phyloP scores from a whole-genome alignment of 1,140 invertebrate genomes.

The Zaprionus nigranus region DNA sequence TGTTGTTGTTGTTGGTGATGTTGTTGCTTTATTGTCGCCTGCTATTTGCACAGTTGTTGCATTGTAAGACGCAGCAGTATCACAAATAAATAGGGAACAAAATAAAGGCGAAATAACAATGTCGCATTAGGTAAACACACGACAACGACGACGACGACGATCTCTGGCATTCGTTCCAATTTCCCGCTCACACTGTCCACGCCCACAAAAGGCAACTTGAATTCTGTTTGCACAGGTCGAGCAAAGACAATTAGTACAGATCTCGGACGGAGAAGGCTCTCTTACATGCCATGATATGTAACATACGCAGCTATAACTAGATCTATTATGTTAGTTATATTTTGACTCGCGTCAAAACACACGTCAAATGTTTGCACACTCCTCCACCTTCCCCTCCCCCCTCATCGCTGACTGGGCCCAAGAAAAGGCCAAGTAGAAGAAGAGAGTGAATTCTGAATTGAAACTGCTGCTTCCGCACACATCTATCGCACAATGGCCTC shows the following conservation, averaged over 20 bases:
- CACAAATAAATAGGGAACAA: constrained; percentile 71
- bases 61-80: constrained; percentile 65
- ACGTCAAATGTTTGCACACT: constrained; percentile 80
- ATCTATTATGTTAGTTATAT: constrained; percentile 15
- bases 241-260: constrained; percentile 65
- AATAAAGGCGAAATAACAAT: constrained; percentile 67
- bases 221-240: constrained; percentile 71
- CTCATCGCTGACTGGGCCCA: background rate
- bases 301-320: background rate
- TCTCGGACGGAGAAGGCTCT: constrained; percentile 48
- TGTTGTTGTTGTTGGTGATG: constrained; percentile 37
- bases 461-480: constrained; percentile 75
- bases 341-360: constrained; percentile 81
- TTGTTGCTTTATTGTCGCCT: constrained; percentile 55
- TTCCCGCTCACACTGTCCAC: constrained; percentile 41
- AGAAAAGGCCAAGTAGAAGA: constrained; percentile 38
- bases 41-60: constrained; percentile 81
- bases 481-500: constrained; percentile 55
- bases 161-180: constrained; percentile 75
- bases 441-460: constrained; percentile 39
- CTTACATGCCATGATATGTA: background rate
- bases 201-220: constrained; percentile 52
- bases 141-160: background rate
- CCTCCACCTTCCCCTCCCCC: constrained; percentile 20
- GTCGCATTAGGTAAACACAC: constrained; percentile 76